These are phyloP conservation scores for Pterostichus madidus DNA, from an alignment of 2,888 invertebrate species.

Conservation along the genomic window DNA sequence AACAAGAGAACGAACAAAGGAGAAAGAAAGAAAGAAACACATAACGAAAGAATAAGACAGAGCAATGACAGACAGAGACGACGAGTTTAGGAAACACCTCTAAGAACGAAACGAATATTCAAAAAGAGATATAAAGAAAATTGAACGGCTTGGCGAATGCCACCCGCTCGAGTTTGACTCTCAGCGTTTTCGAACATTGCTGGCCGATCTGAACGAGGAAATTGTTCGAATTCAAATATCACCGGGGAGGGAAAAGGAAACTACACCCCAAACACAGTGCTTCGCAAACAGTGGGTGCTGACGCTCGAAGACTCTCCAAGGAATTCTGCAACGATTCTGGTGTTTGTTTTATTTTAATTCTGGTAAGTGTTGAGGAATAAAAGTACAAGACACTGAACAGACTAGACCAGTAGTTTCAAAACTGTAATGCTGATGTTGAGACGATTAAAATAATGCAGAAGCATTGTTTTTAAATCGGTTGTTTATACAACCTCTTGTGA, in stretches of 20 bases:
- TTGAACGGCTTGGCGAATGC: slow-evolving; percentile 47
- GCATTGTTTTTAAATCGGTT: slow-evolving; percentile 5
- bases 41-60: not conserved
- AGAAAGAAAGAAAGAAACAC: not conserved
- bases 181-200: slow-evolving; percentile 45
- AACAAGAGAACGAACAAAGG: not conserved
- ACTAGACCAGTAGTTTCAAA: not conserved
- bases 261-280: not conserved
- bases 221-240: slow-evolving; percentile 59
- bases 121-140: slow-evolving; percentile 59
- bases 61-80: not conserved
- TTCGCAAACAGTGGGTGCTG: slow-evolving; percentile 1
- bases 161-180: slow-evolving; percentile 21
- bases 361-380: not conserved
- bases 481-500: not conserved
- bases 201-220: slow-evolving; percentile 42
- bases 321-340: slow-evolving; percentile 1
- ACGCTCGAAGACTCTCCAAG: slow-evolving; percentile 6
- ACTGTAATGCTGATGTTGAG: not conserved
- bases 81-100: slow-evolving; percentile 11
- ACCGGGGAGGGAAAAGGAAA: slow-evolving; percentile 11
- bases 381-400: too few relatives aligned
- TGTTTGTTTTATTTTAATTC: slow-evolving; percentile 3
- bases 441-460: not conserved
- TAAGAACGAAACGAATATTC: slow-evolving; percentile 56